phyloP scores from a whole-genome alignment of 2,113 vertebrate genomes.

The Lethenteron reissneri region DNA sequence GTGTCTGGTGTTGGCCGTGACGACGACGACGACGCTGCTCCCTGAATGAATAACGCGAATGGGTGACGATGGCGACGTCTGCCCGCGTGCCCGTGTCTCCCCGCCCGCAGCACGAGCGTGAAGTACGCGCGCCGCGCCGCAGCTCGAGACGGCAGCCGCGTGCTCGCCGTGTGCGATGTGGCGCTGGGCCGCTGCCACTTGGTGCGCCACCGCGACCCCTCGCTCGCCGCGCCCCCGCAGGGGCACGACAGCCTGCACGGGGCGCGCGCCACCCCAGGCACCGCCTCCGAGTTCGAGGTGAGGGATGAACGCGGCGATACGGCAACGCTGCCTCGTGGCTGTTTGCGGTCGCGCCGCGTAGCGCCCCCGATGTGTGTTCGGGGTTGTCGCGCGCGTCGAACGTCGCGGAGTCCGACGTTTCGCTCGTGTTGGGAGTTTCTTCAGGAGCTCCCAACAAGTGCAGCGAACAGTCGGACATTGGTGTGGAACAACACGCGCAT shows the following conservation, averaged over 20 bases:
- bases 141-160: slow-evolving; percentile 25
- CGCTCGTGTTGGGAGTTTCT: no score
- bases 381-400: no score
- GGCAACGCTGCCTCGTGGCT: no score
- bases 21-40: background rate
- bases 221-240: slow-evolving; percentile 26
- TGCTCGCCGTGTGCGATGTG: slow-evolving; percentile 44
- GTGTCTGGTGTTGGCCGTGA: background rate
- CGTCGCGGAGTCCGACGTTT: no score
- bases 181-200: slow-evolving; percentile 33
- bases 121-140: slow-evolving; percentile 35
- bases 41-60: background rate
- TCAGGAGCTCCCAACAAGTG: no score
- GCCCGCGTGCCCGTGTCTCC: slow-evolving; percentile 4
- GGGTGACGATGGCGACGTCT: background rate
- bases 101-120: slow-evolving; percentile 25
- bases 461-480: no score
- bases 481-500: no score
- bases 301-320: background rate
- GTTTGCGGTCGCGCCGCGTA: no score
- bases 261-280: slow-evolving; percentile 13
- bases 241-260: slow-evolving; percentile 41
- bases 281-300: slow-evolving; percentile 41
- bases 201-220: slow-evolving; percentile 19
- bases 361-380: no score